A percentile compares a stretch with the other conserved stretches of the same genome.
These are phyloP conservation scores for Morpho achilles DNA, from an alignment of 2,888 invertebrate species.

Conservation along the genomic window DNA sequence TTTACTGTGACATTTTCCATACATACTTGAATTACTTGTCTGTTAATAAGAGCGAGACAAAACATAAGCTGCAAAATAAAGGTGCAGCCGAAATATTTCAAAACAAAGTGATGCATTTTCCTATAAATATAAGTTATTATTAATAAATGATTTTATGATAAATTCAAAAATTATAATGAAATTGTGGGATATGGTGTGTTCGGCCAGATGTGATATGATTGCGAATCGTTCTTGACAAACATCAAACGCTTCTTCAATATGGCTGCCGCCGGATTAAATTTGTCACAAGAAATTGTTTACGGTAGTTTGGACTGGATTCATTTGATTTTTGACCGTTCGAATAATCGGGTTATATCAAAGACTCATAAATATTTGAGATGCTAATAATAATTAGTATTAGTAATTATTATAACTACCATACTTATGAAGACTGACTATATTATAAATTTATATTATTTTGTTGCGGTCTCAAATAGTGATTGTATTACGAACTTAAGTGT, in stretches of 20 bases:
- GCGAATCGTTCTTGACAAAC: constrained; percentile 12
- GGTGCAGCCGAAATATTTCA: constrained; percentile 9
- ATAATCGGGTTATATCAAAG: constrained; percentile 12
- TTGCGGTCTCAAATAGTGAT: constrained; percentile 13
- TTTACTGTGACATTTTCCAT: too few relatives aligned
- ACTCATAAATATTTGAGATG: constrained; percentile 6
- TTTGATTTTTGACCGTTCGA: constrained; percentile 10
- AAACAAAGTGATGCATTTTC: constrained; percentile 10
- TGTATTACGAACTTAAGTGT: background rate
- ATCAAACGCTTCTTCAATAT: constrained; percentile 30
- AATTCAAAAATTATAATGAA: constrained; percentile 1
- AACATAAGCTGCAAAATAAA: constrained; percentile 3
- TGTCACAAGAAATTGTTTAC: constrained; percentile 32
- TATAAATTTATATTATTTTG: constrained; percentile 14
- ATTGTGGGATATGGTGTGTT: constrained; percentile 11
- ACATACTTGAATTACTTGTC: background rate
- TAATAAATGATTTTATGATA: background rate
- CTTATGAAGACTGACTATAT: constrained; percentile 18
- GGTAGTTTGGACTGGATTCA: constrained; percentile 27
- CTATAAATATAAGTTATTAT: constrained; percentile 14
- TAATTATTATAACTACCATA: constrained; percentile 7
- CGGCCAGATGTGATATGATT: constrained; percentile 18
- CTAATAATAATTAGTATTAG: background rate
- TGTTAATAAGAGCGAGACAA: constrained; percentile 8
- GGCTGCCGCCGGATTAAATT: constrained; percentile 33